Evolutionary conservation across 2,113 vertebrate species (phyloP), one percentile per base, ranked within the genome.

Genomic region (Cyprinus carpio): DNA sequence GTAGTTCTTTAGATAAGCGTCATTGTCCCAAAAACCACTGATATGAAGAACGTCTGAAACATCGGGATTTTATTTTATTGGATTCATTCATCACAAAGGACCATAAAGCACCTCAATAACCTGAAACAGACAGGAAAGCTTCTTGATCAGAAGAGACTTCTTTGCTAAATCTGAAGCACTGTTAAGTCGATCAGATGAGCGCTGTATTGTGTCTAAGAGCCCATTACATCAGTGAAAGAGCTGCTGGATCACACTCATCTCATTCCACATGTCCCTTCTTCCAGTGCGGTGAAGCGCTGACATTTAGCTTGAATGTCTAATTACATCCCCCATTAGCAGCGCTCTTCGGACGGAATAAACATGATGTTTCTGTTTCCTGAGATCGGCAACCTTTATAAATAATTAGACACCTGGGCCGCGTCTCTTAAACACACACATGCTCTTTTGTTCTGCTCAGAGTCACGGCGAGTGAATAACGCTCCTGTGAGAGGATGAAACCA

Each of bases 251-350:
- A 13, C 79, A 29, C 9, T 62, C 56, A 62, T 80, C 34, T 43
- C 40, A 23, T 40, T 34, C 34, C 51, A n/a, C 31, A 40, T 10
- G 10, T 12, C 11, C 4, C 67, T 31, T 62, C 23, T 4, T 49
- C 54, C 82, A 76, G 62, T 40, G 40, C 18, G 37, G 13, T 76
- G 67, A 86, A 54, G n/a, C n/a, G 2, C 23, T 69, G 69, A 67
- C 64, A 56, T 83, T 75, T 64, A 43, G 23, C 58, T 78, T 60
- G 18, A 75, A 82, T 75, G 27, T 13, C 51, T 78, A 65, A 76
- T 82, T 40, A 76, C 37, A 64, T 64, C 71, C 23, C 62, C 18
- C 46, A 77, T 83, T 82, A 62, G 69, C 72, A 64, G 49, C 37
- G 3, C 79, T 34, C 56, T 37, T 23, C 40, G 29, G 78, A 67